phyloP scores from a whole-genome alignment of 2,113 vertebrate species.

The sheep (Ovis aries) region ARS-UI_Ramb_v3.0 NC_056072.1:14456501-14457000 shows the following conservation, averaged over 20 bases:
- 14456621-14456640: rapidly evolving
- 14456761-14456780: neutral
- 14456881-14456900: neutral
- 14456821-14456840: rapidly evolving
- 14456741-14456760: neutral
- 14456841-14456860: rapidly evolving
- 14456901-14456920: rapidly evolving
- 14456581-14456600: neutral
- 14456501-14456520: neutral
- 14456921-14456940: neutral
- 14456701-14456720: neutral
- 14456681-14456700: neutral
- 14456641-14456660: rapidly evolving
- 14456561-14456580: rapidly evolving
- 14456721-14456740: rapidly evolving
- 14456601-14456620: neutral
- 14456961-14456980: rapidly evolving
- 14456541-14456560: neutral
- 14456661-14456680: neutral
- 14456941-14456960: neutral
- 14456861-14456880: neutral
- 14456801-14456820: rapidly evolving
- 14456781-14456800: neutral
- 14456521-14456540: neutral
- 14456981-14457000: rapidly evolving